These are phyloP conservation scores for Margaritifera margaritifera DNA, from an alignment of 2,888 invertebrate genomes.

Conservation along the genomic window DNA sequence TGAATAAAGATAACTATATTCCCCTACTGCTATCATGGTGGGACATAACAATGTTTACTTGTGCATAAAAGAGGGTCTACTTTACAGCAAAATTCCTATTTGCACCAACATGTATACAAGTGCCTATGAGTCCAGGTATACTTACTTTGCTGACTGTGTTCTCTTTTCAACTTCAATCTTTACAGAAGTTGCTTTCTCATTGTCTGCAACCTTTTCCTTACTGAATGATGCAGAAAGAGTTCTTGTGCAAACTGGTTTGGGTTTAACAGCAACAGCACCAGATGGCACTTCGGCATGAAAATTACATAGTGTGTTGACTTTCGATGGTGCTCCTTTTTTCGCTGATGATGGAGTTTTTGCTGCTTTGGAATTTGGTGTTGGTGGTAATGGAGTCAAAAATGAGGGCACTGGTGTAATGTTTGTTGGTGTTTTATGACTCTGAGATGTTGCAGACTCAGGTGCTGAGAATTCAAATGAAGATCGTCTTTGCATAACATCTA, in stretches of 20 bases:
- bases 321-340: not conserved
- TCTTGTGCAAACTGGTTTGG: conserved; percentile 11
- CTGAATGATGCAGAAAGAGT: not conserved
- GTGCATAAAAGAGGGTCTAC: too few species aligned
- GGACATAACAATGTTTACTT: too few species aligned
- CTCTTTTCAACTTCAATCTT: conserved; percentile 2
- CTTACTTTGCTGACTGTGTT: conserved; percentile 23
- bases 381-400: not conserved
- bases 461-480: too few species aligned
- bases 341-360: not conserved
- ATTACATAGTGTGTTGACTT: conserved; percentile 10
- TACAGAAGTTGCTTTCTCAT: conserved; percentile 2
- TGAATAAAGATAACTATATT: too few species aligned
- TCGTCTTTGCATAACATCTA: too few species aligned
- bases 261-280: conserved; percentile 31
- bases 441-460: too few species aligned
- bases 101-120: too few species aligned
- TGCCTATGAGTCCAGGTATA: not conserved
- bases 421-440: too few species aligned
- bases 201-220: conserved; percentile 1
- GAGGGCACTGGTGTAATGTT: conserved; percentile 4
- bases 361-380: not conserved
- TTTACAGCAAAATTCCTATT: too few species aligned
- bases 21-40: too few species aligned
- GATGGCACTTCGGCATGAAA: conserved; percentile 23